Evolutionary conservation across 2,888 invertebrate genomes (phyloP).

Genomic region (Molanna angustata): DNA sequence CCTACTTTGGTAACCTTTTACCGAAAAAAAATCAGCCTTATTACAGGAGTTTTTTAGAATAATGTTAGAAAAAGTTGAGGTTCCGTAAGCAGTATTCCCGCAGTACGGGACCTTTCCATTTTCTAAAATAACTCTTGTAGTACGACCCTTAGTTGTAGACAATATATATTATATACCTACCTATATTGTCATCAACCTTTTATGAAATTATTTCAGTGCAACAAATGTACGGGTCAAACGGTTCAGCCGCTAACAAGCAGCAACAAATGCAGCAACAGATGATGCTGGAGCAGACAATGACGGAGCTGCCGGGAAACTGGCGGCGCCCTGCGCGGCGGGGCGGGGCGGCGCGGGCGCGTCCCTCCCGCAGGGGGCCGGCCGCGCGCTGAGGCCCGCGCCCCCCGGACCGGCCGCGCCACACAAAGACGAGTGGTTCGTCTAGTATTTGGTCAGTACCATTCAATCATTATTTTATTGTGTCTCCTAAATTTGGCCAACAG

Average conservation of each 20-base stretch:
- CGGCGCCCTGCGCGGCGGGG: conserved; percentile 85
- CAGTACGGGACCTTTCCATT: too few species aligned
- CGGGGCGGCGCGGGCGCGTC: conserved; percentile 77
- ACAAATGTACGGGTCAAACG: conserved; percentile 74
- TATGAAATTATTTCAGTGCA: too few species aligned
- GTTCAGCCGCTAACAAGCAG: conserved; percentile 62
- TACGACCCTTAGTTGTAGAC: too few species aligned
- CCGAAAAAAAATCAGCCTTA: too few species aligned
- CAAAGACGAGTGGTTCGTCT: conserved; percentile 93
- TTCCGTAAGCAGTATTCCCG: too few species aligned
- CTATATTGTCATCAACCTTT: too few species aligned
- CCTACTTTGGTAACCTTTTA: too few species aligned
- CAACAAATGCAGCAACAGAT: conserved; percentile 55
- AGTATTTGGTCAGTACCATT: conserved; percentile 42
- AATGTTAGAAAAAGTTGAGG: too few species aligned
- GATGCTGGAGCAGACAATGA: conserved; percentile 41
- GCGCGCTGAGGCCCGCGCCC: conserved; percentile 78
- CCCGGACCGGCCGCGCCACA: conserved; percentile 75
- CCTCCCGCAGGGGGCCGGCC: conserved; percentile 94
- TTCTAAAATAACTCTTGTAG: too few species aligned
- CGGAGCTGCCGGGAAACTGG: conserved; percentile 85
- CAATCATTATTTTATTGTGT: background rate
- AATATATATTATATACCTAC: too few species aligned
- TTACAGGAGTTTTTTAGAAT: too few species aligned
- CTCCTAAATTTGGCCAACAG: too few species aligned